phyloP scores from a whole-genome alignment of 2,797 vertebrate genomes.

The Ctenochaetus hawaiiensis region DNA sequence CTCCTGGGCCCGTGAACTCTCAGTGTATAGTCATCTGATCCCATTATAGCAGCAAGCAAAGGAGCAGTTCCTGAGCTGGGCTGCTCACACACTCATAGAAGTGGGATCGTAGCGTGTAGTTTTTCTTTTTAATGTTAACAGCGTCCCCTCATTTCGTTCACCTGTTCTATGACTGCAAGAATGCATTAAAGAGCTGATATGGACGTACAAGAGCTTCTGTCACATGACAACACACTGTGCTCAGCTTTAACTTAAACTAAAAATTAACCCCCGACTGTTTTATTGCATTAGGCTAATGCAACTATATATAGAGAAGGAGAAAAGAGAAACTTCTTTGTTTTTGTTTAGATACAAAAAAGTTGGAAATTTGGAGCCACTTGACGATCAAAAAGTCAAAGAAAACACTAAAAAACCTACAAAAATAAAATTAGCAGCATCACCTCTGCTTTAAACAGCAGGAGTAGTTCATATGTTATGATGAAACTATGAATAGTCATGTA shows the following conservation, averaged over 20 bases:
- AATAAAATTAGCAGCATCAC: neutral
- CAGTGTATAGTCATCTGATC: conserved; percentile 75
- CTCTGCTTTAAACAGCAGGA: conserved; percentile 3
- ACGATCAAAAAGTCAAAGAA: neutral
- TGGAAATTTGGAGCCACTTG: neutral
- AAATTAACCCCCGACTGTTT: conserved; percentile 12
- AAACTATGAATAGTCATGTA: neutral
- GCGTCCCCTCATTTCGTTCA: conserved; percentile 25
- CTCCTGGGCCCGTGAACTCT: conserved; percentile 71
- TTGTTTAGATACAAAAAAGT: neutral
- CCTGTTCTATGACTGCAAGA: conserved; percentile 10
- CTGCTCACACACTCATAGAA: conserved; percentile 45
- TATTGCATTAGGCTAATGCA: neutral
- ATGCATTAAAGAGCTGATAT: conserved; percentile 25
- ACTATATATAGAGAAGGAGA: conserved; percentile 5
- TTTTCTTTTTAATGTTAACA: conserved; percentile 34
- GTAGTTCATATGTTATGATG: neutral
- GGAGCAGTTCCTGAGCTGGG: conserved; percentile 45
- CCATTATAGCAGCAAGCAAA: conserved; percentile 61
- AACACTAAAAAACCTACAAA: neutral
- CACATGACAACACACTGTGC: conserved; percentile 10
- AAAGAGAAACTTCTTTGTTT: neutral
- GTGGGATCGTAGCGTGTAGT: conserved; percentile 37
- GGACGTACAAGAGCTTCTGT: conserved; percentile 43
- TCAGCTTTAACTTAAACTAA: neutral